Evolutionary conservation across 2,113 vertebrate genomes (phyloP), one percentile per base, ranked within the genome.

Genomic region (Saimiri boliviensis): DNA sequence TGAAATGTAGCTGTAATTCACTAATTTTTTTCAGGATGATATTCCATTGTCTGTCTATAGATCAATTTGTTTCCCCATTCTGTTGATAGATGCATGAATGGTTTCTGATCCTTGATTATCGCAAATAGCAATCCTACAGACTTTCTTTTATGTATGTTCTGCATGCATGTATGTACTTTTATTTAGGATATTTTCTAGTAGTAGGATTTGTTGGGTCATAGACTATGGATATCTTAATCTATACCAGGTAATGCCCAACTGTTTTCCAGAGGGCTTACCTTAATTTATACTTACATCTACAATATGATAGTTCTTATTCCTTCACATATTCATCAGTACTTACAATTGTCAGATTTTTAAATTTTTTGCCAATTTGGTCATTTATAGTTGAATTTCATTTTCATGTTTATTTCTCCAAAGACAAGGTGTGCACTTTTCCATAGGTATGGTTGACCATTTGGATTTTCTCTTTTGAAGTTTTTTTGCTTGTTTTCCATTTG

Each of bases 401-500:
- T 73, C 54, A 9, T n/a, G 30, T 89, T 82, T 25, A 27, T 85
- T 85, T 89, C 27, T 49, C 37, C 52, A 13, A 6, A 84, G 52
- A 23, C 32, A 49, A 40, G 63, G 30, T 12, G 17, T 27, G 16
- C 14, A 74, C 6, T 85, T 83, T 87, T 70, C 37, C 37, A 40
- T 89, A 32, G 73, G 21, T 35, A 1, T 82, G 11, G 14, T 42
- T 84, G 77, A 11, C 27, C 21, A 71, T 84, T 91, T 63, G 37
- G 23, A 79, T 92, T 94, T 83, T 96, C 49, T 84, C 42, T 92
- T 58, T 60, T 77, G 60, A 84, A 77, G 30, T 79, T n/a, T 71
- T 83, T 86, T 70, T 70, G 42, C n/a, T 45, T 40, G 68, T 63
- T 97, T 91, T 77, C 16, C 20, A 2, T 83, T 83, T 79, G 23